These are phyloP conservation scores for Calephelis perditalis DNA, from an alignment of 2,888 invertebrate genomes.

Conservation along the genomic window DNA sequence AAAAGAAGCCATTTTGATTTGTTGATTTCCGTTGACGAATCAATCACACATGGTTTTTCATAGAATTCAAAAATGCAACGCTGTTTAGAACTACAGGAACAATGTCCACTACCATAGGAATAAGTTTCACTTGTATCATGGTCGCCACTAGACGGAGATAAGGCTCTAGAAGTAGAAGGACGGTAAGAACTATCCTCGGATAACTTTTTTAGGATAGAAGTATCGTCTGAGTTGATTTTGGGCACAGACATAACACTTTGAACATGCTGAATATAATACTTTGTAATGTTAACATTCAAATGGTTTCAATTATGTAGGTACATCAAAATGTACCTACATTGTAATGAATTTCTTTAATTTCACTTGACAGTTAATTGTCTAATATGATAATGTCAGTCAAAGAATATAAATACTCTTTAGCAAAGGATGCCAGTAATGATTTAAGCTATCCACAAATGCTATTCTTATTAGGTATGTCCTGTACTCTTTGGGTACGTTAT, in stretches of 20 bases:
- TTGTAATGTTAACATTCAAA: too few relatives aligned
- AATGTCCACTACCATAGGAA: conserved; percentile 38
- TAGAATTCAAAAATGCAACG: conserved; percentile 33
- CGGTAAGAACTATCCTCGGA: conserved; percentile 36
- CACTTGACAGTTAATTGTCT: background rate
- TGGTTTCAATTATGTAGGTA: too few relatives aligned
- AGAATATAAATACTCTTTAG: too few relatives aligned
- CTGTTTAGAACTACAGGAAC: conserved; percentile 42
- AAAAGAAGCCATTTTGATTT: conserved; percentile 50
- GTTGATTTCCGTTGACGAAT: conserved; percentile 42
- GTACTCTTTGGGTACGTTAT: too few relatives aligned
- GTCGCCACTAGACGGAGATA: conserved; percentile 48
- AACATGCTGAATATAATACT: background rate
- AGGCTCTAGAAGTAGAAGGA: conserved; percentile 53
- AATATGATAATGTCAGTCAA: too few relatives aligned
- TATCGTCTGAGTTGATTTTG: conserved; percentile 28
- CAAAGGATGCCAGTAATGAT: too few relatives aligned
- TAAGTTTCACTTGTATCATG: conserved; percentile 37
- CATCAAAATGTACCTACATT: too few relatives aligned
- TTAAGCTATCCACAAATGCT: too few relatives aligned
- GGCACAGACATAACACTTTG: conserved; percentile 22
- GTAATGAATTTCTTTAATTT: background rate
- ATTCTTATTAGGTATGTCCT: too few relatives aligned
- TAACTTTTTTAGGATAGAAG: conserved; percentile 34
- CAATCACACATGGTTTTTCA: conserved; percentile 48